Percentiles rank a stretch among this genome's conserved stretches.
Conservation (phyloP, 2,113 vertebrate species). For the Dasyornis broadbenti region DNA sequence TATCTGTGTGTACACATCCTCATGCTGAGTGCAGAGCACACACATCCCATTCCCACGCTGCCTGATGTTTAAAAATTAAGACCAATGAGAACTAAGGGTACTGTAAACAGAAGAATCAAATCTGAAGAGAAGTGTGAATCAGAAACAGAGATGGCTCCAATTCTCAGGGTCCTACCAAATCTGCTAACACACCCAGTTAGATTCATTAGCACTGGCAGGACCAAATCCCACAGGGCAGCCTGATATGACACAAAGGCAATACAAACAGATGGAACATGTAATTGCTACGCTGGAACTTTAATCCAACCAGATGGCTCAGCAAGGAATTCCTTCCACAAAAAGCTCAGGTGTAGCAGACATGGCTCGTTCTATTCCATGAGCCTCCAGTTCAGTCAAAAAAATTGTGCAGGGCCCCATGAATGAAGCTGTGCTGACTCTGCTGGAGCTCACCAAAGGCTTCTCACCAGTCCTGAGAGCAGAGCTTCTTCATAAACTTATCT, state of each 20-base stretch:
- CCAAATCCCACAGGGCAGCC: not conserved
- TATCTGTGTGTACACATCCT: accelerated
- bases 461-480: not conserved
- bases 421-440: not conserved
- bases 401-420: not conserved
- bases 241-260: not conserved
- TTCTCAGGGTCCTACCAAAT: not conserved
- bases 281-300: constrained; percentile 4
- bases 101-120: not conserved
- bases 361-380: accelerated
- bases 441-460: not conserved
- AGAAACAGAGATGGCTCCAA: not conserved
- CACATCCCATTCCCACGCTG: not conserved
- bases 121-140: not conserved
- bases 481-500: not conserved
- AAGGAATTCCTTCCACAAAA: not conserved
- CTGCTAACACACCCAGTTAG: not conserved
- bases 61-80: not conserved
- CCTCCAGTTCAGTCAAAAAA: not conserved
- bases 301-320: constrained; percentile 38
- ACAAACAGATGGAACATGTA: constrained; percentile 36
- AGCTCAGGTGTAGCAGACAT: not conserved
- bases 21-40: not conserved
- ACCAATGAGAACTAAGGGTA: not conserved
- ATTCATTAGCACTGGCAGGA: constrained; percentile 37